phyloP scores from a whole-genome alignment of 2,888 invertebrate species.

The Melanotus villosus region DNA sequence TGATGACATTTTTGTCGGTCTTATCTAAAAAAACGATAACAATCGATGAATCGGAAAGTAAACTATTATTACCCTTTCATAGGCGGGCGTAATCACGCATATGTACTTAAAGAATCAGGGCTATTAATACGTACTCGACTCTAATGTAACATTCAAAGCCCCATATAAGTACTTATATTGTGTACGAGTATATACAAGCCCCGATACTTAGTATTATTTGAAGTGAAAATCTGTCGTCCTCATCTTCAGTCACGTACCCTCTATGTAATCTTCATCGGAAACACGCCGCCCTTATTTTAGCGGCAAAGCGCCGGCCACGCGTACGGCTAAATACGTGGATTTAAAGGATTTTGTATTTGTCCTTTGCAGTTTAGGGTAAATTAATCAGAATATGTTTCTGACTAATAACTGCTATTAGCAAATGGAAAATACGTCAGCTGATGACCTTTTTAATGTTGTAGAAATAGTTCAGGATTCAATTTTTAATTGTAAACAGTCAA shows the following conservation, averaged over 20 bases:
- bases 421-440: too few species aligned
- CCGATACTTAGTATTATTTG: constrained; percentile 36
- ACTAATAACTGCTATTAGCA: too few species aligned
- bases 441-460: too few species aligned
- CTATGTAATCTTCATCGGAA: constrained; percentile 39
- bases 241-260: constrained; percentile 49
- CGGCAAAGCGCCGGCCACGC: constrained; percentile 43
- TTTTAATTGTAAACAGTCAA: too few species aligned
- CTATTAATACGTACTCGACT: constrained; percentile 17
- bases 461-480: too few species aligned
- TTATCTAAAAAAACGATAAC: constrained; percentile 14
- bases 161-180: constrained; percentile 5
- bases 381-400: too few species aligned
- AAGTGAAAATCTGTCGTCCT: constrained; percentile 48
- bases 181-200: not conserved
- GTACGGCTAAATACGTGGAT: constrained; percentile 47
- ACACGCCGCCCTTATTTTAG: constrained; percentile 28
- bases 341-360: constrained; percentile 4
- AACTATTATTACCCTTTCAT: constrained; percentile 24
- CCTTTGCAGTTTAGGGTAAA: too few species aligned
- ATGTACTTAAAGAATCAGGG: constrained; percentile 28
- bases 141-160: constrained; percentile 18
- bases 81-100: not conserved
- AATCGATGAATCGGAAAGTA: constrained; percentile 15
- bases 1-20: constrained; percentile 4